Evolutionary conservation across 2,113 vertebrate species (phyloP).

Genomic region (Strigops habroptila): DNA sequence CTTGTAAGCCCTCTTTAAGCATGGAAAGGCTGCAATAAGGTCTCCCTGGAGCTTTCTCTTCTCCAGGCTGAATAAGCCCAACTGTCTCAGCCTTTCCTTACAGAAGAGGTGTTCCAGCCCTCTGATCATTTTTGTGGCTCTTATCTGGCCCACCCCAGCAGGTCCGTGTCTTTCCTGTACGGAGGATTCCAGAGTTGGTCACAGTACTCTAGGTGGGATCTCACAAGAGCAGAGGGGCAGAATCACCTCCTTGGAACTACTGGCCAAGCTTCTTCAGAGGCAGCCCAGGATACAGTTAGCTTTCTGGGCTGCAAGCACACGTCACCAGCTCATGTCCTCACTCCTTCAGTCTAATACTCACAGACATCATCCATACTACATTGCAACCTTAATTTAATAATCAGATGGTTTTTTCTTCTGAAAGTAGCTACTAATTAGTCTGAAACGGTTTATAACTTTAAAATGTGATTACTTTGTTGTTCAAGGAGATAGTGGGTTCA

Average conservation of each 20-base stretch:
- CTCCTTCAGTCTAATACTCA: not conserved
- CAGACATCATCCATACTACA: not conserved
- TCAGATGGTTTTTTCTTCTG: not conserved
- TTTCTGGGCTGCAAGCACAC: not conserved
- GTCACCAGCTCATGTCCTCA: not conserved
- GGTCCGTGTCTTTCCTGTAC: not conserved
- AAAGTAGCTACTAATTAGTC: not conserved
- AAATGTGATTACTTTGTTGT: not conserved
- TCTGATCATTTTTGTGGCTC: not conserved
- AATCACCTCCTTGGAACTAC: not conserved
- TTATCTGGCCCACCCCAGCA: not conserved
- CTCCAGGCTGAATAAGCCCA: not conserved
- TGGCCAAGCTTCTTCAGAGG: not conserved
- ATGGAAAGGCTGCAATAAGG: not conserved
- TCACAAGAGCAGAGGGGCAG: not conserved
- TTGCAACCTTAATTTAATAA: not conserved
- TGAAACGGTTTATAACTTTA: not conserved
- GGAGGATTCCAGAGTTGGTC: not conserved
- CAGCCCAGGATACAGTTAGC: not conserved
- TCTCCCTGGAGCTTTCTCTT: not conserved
- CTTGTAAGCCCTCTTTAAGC: not conserved
- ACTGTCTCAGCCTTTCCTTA: not conserved
- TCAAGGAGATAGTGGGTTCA: not conserved
- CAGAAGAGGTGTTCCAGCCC: not conserved
- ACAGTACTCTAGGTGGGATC: not conserved